Conservation (phyloP, 1,140 invertebrate genomes). For the Nasonia vitripennis region DNA sequence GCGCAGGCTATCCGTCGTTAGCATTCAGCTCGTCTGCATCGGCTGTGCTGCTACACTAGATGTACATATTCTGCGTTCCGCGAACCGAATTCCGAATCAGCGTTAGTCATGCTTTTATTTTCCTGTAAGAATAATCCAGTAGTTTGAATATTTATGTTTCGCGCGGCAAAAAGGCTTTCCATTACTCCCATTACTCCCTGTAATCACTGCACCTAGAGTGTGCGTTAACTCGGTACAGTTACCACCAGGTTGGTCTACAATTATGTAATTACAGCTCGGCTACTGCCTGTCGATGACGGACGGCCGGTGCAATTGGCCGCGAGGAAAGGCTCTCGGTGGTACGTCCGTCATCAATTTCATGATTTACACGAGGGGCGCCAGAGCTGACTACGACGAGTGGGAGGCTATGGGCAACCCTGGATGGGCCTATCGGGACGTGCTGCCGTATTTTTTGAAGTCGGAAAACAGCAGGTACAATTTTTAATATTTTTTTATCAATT, state of each 20-base stretch:
- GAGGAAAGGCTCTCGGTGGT: conserved; percentile 85
- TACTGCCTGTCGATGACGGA: conserved; percentile 75
- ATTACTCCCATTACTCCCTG: too few relatives aligned
- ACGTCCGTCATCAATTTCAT: conserved; percentile 88
- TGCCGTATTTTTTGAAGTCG: conserved; percentile 89
- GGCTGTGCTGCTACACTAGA: neutral
- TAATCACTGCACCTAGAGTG: too few relatives aligned
- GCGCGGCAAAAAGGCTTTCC: too few relatives aligned
- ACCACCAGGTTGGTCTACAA: neutral
- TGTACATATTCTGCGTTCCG: neutral
- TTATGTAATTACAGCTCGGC: conserved; percentile 53
- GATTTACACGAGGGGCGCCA: conserved; percentile 85
- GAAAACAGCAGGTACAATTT: conserved; percentile 77
- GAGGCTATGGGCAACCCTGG: conserved; percentile 85
- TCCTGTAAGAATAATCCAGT: too few relatives aligned
- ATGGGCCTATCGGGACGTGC: conserved; percentile 89
- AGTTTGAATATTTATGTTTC: too few relatives aligned
- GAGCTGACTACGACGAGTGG: conserved; percentile 84
- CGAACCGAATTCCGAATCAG: neutral
- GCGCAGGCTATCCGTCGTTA: neutral
- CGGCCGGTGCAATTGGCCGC: conserved; percentile 82
- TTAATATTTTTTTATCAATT: neutral
- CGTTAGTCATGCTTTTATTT: neutral
- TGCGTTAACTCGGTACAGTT: neutral
- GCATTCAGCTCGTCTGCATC: neutral